Evolutionary conservation across 2,113 vertebrate species (phyloP), one percentile per base, ranked within the genome.

Genomic region (Lycaon pictus): DNA sequence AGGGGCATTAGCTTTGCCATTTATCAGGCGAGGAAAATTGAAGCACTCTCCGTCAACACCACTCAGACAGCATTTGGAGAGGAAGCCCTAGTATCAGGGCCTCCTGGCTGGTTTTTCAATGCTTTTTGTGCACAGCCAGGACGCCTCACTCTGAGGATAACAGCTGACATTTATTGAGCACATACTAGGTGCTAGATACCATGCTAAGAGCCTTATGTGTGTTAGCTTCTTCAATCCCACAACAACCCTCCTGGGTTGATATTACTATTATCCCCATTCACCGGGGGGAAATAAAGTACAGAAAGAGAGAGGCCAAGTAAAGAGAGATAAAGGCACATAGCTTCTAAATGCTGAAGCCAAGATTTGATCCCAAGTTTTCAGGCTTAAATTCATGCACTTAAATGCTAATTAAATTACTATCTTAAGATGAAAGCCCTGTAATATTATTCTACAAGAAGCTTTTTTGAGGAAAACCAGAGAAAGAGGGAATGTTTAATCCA

Each of bases 391-490:
- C 48, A 81, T 53, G n/a, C 11, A 43, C 29, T 92, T 79, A 67
- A n/a, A 20, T 8, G 51, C 62, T 65, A 37, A 37, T 43, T 80
- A 80, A 69, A 77, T 88, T 53, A 69, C 62, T 43, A 0, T 62
- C 51, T 93, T 84, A 76, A 76, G 29, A 60, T 32, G 19, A 81
- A 77, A 85, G 29, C 5, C 5, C 72, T n/a, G 0, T 80, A 60
- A 77, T 77, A n/a, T 85, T 96, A 85, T 12, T 20, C n/a, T 53
- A n/a, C 88, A 88, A 81, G 17, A 56, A n/a, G 83, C 67, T 88
- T 88, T 48, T 67, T 67, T 43, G 88, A 55, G 48, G 15, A 60
- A 93, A 86, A 58, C 11, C 22, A 89, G 37, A 91, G 51, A 58
- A 95, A 93, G 48, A 92, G 43, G 22, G 27, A 96, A 56, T 25